Percentiles rank a stretch among this genome's conserved stretches.
Evolutionary conservation across 2,888 invertebrate species (phyloP).

Genomic region (Crepidodera aurea): DNA sequence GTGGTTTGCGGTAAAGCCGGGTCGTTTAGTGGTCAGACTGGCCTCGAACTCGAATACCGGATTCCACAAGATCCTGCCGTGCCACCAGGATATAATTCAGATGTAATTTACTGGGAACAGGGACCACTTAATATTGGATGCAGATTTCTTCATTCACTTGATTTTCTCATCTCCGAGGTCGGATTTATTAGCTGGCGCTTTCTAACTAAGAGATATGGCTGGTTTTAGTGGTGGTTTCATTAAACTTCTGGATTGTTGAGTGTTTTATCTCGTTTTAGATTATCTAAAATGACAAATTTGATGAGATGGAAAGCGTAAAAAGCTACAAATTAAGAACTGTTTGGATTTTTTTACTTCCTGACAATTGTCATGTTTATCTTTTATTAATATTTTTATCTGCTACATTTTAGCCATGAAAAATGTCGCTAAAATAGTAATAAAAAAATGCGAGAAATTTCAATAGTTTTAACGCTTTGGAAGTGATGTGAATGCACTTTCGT

Average conservation of each 20-base stretch:
- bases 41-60: constrained; percentile 44
- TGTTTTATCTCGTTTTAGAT: constrained; percentile 1
- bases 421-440: too few species aligned
- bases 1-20: constrained; percentile 54
- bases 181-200: constrained; percentile 17
- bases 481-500: too few species aligned
- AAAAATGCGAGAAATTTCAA: too few species aligned
- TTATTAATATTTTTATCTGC: too few species aligned
- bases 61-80: constrained; percentile 51
- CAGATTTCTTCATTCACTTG: constrained; percentile 37
- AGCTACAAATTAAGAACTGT: too few species aligned
- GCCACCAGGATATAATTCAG: constrained; percentile 43
- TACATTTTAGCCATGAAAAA: too few species aligned
- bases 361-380: too few species aligned
- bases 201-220: constrained; percentile 24
- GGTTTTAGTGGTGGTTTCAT: constrained; percentile 32
- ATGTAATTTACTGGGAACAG: constrained; percentile 40
- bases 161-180: constrained; percentile 26
- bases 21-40: constrained; percentile 55
- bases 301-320: too few species aligned
- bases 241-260: constrained; percentile 9
- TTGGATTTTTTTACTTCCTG: too few species aligned
- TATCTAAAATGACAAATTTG: too few species aligned
- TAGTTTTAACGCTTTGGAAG: too few species aligned
- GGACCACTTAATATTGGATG: constrained; percentile 42